A percentile compares a stretch with the other conserved stretches of the same genome.
Conservation (phyloP, 2,888 invertebrate genomes). For the Anthrax anthrax region DNA sequence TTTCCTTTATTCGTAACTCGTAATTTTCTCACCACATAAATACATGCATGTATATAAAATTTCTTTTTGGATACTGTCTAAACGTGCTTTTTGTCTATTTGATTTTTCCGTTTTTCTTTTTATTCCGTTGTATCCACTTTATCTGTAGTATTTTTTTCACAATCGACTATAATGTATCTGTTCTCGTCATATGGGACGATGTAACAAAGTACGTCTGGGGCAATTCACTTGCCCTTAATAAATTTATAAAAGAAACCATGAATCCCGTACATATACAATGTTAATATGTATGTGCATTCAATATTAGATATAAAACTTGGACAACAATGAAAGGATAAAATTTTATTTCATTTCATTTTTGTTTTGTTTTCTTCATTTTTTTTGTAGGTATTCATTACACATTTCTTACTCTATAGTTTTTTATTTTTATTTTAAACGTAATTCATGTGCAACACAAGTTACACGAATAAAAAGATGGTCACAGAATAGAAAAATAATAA, state of each 20-base stretch:
- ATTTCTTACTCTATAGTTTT: too few relatives aligned
- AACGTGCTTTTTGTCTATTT: neutral
- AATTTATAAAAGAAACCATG: neutral
- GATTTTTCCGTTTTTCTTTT: neutral
- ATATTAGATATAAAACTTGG: neutral
- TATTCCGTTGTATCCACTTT: neutral
- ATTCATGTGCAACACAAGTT: too few relatives aligned
- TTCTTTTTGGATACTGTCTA: neutral
- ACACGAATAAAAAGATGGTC: too few relatives aligned
- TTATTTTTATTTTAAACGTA: too few relatives aligned
- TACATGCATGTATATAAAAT: neutral
- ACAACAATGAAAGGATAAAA: neutral
- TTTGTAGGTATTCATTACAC: too few relatives aligned
- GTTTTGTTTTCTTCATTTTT: neutral
- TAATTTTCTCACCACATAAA: neutral
- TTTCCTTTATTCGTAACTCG: neutral
- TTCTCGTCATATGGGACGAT: slow-evolving; percentile 8
- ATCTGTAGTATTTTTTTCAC: slow-evolving; percentile 1
- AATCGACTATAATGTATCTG: too few relatives aligned
- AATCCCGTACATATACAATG: too few relatives aligned
- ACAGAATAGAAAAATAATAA: too few relatives aligned
- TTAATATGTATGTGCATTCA: too few relatives aligned
- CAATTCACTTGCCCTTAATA: slow-evolving; percentile 7
- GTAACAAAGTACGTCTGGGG: slow-evolving; percentile 10
- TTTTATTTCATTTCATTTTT: neutral